Base-by-base conservation (phyloP, 1,140 invertebrate species). In the Arctopsyche grandis region DNA sequence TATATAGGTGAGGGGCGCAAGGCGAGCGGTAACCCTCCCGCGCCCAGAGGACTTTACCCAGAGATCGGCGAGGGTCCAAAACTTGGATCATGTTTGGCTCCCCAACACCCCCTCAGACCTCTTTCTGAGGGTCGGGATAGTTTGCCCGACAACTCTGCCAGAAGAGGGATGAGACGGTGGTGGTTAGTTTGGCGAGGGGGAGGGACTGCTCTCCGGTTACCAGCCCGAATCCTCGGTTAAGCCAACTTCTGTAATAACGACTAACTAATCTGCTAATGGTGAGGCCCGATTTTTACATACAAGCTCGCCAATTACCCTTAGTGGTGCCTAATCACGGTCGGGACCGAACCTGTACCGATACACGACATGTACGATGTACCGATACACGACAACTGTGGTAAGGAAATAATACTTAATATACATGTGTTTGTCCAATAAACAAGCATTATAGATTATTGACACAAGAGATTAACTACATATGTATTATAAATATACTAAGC, bases 1-100 rank as follows among this genome's bases (percentile, higher is more conserved):
- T 81, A 79, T 38, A 38, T 81, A 79, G 71, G 63, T 77, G 77
- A 79, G 74, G 77, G 52, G 69, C 52, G 46, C 74, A 69, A 26
- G 56, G 43, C 70, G 5, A n/a, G 69, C 52, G 43, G 69, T 56
- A 78, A 52, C 52, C 69, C 7, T n/a, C 76, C 12, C 29, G 26
- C 38, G 21, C 26, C 56, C 10, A 9, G 63, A 69, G 63, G 48
- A 71, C 63, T 71, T 38, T 78, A 58, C 22, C 44, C 69, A 44
- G 43, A 14, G 12, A 29, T 21, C 69, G 66, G 43, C 12, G 12
- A 29, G 60, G 12, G 44, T 69, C 77, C 38, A 74, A 79, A 79
- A 79, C 78, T 79, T 79, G 78, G 78, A 75, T 76, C 71, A 63
- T 75, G 70, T 74, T 74, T 74, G 38, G 70, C 16, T 3, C n/a